These are phyloP conservation scores for Lepidocyrtinus sp. DNA, from an alignment of 2,888 invertebrate genomes.

Conservation along the genomic window DNA sequence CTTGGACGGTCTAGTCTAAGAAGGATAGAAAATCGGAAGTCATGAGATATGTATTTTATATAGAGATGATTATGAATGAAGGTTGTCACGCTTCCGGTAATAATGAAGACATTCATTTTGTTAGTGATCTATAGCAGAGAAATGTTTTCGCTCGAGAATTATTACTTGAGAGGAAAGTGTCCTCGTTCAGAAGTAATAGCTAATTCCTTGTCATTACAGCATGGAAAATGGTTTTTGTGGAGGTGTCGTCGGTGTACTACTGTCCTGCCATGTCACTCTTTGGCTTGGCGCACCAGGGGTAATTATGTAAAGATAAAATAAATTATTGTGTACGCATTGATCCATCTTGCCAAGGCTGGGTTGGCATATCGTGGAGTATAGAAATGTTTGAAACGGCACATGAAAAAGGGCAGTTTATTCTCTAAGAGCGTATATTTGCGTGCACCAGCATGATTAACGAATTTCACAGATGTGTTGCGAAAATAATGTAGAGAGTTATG, in stretches of 20 bases:
- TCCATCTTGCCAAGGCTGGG: too few species aligned
- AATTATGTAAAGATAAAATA: neutral
- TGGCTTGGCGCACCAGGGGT: too few species aligned
- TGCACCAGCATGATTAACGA: constrained; percentile 44
- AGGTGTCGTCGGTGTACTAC: neutral
- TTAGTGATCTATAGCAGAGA: too few species aligned
- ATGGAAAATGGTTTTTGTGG: too few species aligned
- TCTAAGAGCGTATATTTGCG: neutral
- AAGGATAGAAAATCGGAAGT: neutral
- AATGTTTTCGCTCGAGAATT: too few species aligned
- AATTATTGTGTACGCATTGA: too few species aligned
- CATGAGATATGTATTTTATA: neutral
- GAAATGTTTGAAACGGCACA: constrained; percentile 6
- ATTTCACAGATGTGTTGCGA: constrained; percentile 42
- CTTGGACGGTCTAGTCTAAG: neutral
- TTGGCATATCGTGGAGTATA: neutral
- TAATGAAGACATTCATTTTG: constrained; percentile 38
- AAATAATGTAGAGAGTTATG: too few species aligned
- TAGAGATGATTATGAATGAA: constrained; percentile 34
- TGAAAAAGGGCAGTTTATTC: neutral
- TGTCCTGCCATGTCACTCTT: too few species aligned
- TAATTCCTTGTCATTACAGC: too few species aligned
- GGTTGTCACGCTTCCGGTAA: constrained; percentile 43
- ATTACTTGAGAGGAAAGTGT: constrained; percentile 12
- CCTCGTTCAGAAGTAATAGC: neutral